These are phyloP conservation scores for Drosophila multiciliata DNA, from an alignment of 2,888 invertebrate genomes.

Conservation along the genomic window DNA sequence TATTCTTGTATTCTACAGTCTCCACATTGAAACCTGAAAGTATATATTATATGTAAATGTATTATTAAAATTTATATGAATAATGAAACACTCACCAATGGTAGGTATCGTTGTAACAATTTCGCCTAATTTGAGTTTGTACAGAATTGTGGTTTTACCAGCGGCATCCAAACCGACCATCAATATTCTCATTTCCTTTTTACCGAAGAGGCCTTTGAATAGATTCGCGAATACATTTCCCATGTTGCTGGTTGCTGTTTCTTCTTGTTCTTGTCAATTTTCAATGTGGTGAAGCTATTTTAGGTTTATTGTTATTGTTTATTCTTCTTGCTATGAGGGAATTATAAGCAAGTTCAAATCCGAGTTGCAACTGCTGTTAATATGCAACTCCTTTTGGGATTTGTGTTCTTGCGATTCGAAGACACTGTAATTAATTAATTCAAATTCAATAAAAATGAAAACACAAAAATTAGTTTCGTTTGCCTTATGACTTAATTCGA, in stretches of 20 bases:
- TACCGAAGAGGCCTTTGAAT: slow-evolving; percentile 99
- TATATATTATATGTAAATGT: not conserved
- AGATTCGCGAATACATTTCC: slow-evolving; percentile 98
- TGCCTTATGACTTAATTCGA: slow-evolving; percentile 19
- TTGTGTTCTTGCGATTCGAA: slow-evolving; percentile 59
- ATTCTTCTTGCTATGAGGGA: slow-evolving; percentile 50
- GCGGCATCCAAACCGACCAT: slow-evolving; percentile 99
- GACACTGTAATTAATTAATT: slow-evolving; percentile 64
- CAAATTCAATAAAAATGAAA: not conserved
- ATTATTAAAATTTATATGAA: not conserved
- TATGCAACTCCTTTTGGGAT: slow-evolving; percentile 57
- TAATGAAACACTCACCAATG: slow-evolving; percentile 88
- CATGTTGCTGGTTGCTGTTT: slow-evolving; percentile 87
- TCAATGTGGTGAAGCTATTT: slow-evolving; percentile 44
- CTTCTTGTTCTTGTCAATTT: slow-evolving; percentile 33
- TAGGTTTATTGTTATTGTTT: slow-evolving; percentile 37
- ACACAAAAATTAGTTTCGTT: slow-evolving; percentile 11
- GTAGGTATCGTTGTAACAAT: slow-evolving; percentile 99
- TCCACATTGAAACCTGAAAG: slow-evolving; percentile 97
- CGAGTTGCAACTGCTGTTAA: slow-evolving; percentile 69
- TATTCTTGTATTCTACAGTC: slow-evolving; percentile 99
- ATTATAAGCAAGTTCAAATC: slow-evolving; percentile 73
- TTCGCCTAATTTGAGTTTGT: slow-evolving; percentile 99
- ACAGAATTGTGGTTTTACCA: slow-evolving; percentile 99
- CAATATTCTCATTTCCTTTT: slow-evolving; percentile 99